A percentile compares a stretch with the other conserved stretches of the same genome.
phyloP scores from a whole-genome alignment of 2,888 invertebrate genomes.

The Trissolcus brochymenae region DNA sequence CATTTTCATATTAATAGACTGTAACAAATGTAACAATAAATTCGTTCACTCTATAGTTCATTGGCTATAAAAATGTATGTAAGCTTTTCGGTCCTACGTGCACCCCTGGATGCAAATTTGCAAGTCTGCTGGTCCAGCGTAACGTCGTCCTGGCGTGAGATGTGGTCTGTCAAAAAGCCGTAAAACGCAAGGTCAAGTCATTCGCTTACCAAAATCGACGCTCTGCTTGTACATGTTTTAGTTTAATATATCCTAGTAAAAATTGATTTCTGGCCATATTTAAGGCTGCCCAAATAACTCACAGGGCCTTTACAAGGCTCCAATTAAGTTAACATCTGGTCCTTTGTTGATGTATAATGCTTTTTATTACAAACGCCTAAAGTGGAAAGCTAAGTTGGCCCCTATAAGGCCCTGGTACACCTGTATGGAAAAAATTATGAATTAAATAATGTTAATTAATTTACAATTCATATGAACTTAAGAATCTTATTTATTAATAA shows the following conservation, averaged over 20 bases:
- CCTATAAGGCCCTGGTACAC: too few species aligned
- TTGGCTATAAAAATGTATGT: slow-evolving; percentile 54
- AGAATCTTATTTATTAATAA: too few species aligned
- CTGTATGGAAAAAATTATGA: too few species aligned
- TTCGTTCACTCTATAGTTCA: slow-evolving; percentile 51
- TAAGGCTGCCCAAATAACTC: too few species aligned
- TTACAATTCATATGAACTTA: too few species aligned
- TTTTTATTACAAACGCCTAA: too few species aligned
- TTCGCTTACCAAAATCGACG: slow-evolving; percentile 21
- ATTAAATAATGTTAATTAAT: too few species aligned
- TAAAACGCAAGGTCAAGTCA: slow-evolving; percentile 60
- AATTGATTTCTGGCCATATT: too few species aligned
- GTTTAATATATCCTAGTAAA: slow-evolving; percentile 52
- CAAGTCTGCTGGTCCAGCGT: slow-evolving; percentile 70
- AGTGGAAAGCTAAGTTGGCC: too few species aligned
- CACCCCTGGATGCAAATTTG: slow-evolving; percentile 70
- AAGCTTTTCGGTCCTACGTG: slow-evolving; percentile 43
- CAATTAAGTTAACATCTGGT: too few species aligned
- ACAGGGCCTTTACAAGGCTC: too few species aligned
- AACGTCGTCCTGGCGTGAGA: slow-evolving; percentile 69
- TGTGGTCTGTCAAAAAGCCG: slow-evolving; percentile 72
- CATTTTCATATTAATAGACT: slow-evolving; percentile 59
- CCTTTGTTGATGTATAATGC: too few species aligned
- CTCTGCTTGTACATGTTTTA: slow-evolving; percentile 33
- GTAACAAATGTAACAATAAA: slow-evolving; percentile 58